phyloP scores from a whole-genome alignment of 1,140 invertebrate species.

The Cherax quadricarinatus region DNA sequence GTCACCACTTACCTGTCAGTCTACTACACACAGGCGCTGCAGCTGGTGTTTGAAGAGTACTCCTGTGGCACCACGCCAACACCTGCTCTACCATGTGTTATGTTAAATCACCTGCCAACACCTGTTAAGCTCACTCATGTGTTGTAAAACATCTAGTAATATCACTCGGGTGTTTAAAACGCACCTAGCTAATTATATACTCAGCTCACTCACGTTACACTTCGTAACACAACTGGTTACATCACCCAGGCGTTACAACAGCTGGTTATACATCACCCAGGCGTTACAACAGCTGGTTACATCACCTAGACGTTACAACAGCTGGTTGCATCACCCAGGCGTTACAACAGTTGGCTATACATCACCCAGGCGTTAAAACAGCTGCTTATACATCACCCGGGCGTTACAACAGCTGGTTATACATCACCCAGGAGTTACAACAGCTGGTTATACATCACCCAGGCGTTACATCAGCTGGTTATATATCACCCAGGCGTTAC shows the following conservation, averaged over 20 bases:
- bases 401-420: too few species aligned
- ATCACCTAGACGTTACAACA: too few species aligned
- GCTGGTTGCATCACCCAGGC: background rate
- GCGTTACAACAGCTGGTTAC: too few species aligned
- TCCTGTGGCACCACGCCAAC: background rate
- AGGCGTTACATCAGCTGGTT: too few species aligned
- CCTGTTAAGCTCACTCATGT: too few species aligned
- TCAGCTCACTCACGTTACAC: too few species aligned
- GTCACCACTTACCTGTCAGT: conserved; percentile 15
- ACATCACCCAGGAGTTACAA: too few species aligned
- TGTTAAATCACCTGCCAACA: too few species aligned
- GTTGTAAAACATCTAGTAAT: too few species aligned
- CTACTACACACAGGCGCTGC: conserved; percentile 19
- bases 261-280: background rate
- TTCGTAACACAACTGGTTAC: background rate
- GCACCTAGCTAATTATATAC: too few species aligned
- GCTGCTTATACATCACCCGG: background rate
- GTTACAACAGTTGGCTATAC: background rate
- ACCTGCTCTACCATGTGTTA: background rate
- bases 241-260: background rate
- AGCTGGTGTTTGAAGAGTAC: background rate
- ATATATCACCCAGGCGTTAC: too few species aligned
- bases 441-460: background rate
- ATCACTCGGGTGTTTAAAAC: too few species aligned
- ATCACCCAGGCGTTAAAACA: background rate